A percentile compares a stretch with the other conserved stretches of the same genome.
phyloP scores from a whole-genome alignment of 2,888 invertebrate genomes.

The Didymodactylos carnosus region DNA sequence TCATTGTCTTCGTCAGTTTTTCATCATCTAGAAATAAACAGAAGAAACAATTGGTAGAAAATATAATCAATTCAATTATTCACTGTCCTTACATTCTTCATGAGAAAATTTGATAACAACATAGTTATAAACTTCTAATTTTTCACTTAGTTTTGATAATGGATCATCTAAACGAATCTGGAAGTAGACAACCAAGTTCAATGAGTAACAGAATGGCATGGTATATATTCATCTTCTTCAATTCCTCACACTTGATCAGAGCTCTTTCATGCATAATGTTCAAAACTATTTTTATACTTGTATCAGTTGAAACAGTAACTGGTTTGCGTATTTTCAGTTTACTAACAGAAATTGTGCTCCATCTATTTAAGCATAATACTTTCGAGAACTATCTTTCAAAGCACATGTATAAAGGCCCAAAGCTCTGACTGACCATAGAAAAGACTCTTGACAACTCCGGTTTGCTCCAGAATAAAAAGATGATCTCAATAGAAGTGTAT shows the following conservation, averaged over 20 bases:
- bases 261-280: slow-evolving; percentile 46
- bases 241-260: slow-evolving; percentile 50
- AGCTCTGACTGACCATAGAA: slow-evolving; percentile 70
- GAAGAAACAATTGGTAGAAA: not conserved
- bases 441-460: slow-evolving; percentile 79
- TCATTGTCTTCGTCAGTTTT: not conserved
- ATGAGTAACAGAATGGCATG: not conserved
- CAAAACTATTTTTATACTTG: slow-evolving; percentile 50
- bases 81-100: not conserved
- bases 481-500: not conserved
- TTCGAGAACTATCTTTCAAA: too few species aligned
- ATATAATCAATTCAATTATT: not conserved
- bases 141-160: not conserved
- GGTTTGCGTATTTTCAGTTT: slow-evolving; percentile 43
- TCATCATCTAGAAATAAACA: not conserved
- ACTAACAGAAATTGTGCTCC: slow-evolving; percentile 27
- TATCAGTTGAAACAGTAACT: slow-evolving; percentile 41
- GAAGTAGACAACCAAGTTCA: not conserved
- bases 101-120: not conserved
- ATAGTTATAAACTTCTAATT: not conserved
- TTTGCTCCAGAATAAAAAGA: slow-evolving; percentile 21
- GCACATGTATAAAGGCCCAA: slow-evolving; percentile 26
- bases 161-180: not conserved
- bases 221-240: slow-evolving; percentile 39
- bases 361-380: too few species aligned